A percentile compares a stretch with the other conserved stretches of the same genome.
phyloP scores from a whole-genome alignment of 1,140 invertebrate species.

The Luehdorfia chinensis region DNA sequence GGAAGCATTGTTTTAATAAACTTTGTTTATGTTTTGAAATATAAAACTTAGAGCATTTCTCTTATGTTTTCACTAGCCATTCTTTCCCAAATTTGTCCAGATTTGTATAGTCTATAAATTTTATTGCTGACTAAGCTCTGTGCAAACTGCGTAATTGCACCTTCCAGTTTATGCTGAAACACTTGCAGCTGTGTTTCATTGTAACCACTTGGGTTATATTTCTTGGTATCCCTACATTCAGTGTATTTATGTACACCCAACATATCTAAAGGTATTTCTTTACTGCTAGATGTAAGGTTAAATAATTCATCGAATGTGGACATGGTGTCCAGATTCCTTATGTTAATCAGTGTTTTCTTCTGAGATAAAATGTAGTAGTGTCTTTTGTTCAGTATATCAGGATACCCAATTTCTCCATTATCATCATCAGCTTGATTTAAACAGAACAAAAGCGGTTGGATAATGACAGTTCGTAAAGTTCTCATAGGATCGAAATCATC shows the following conservation, averaged over 20 bases:
- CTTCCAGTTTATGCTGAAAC: constrained; percentile 72
- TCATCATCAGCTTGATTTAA: constrained; percentile 72
- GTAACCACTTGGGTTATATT: constrained; percentile 54
- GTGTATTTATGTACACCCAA: constrained; percentile 69
- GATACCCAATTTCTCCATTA: constrained; percentile 62
- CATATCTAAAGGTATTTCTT: constrained; percentile 43
- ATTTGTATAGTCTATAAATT: constrained; percentile 68
- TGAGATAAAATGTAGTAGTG: constrained; percentile 64
- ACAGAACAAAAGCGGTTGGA: constrained; percentile 62
- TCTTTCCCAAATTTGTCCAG: constrained; percentile 72
- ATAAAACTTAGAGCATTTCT: constrained; percentile 41
- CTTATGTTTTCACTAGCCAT: constrained; percentile 47
- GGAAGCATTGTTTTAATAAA: too few relatives aligned
- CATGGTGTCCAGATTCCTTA: constrained; percentile 70
- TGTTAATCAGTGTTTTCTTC: constrained; percentile 43
- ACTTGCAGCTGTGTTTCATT: constrained; percentile 72
- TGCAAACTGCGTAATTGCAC: constrained; percentile 67
- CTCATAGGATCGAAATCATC: constrained; percentile 63
- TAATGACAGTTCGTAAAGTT: constrained; percentile 44
- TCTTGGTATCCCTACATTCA: constrained; percentile 63
- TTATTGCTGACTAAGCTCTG: constrained; percentile 64
- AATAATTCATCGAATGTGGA: constrained; percentile 65
- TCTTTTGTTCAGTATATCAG: constrained; percentile 70
- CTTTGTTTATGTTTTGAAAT: too few relatives aligned
- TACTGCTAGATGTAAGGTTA: constrained; percentile 43